Conservation (phyloP, 2,888 invertebrate species). For the Dioctria rufipes region DNA sequence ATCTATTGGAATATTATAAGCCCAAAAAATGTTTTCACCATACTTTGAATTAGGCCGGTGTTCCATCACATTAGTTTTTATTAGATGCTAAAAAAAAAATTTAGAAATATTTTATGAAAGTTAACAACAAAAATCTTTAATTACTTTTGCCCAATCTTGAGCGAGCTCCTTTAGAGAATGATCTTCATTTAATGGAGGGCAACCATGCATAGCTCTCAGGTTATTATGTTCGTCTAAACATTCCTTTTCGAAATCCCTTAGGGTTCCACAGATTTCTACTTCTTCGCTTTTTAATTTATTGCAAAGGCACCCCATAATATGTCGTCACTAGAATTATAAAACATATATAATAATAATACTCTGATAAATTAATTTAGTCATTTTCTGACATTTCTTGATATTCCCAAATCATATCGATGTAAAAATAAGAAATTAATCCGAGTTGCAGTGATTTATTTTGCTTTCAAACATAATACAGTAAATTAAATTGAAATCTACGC, state of each 20-base stretch:
- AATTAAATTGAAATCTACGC: too few species aligned
- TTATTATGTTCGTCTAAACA: neutral
- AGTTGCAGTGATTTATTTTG: too few species aligned
- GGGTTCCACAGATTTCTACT: neutral
- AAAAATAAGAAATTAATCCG: too few species aligned
- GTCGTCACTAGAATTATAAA: too few species aligned
- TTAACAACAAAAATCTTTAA: too few species aligned
- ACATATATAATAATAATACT: too few species aligned
- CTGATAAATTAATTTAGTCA: too few species aligned
- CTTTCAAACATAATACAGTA: too few species aligned
- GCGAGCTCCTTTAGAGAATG: constrained; percentile 78
- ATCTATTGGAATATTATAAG: constrained; percentile 75
- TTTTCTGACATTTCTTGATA: too few species aligned
- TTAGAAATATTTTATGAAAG: neutral
- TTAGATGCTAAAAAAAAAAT: constrained; percentile 69
- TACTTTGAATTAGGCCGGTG: constrained; percentile 85
- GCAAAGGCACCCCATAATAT: neutral
- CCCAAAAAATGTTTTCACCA: constrained; percentile 72
- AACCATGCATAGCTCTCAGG: constrained; percentile 74
- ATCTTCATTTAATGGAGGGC: constrained; percentile 78
- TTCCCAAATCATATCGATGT: too few species aligned
- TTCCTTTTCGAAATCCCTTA: neutral
- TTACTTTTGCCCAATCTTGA: constrained; percentile 81
- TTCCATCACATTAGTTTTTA: constrained; percentile 77
- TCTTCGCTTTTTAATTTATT: neutral